Evolutionary conservation across 2,797 vertebrate species (phyloP), one percentile per base, ranked within the genome.

Genomic region (Erpetoichthys calabaricus): DNA sequence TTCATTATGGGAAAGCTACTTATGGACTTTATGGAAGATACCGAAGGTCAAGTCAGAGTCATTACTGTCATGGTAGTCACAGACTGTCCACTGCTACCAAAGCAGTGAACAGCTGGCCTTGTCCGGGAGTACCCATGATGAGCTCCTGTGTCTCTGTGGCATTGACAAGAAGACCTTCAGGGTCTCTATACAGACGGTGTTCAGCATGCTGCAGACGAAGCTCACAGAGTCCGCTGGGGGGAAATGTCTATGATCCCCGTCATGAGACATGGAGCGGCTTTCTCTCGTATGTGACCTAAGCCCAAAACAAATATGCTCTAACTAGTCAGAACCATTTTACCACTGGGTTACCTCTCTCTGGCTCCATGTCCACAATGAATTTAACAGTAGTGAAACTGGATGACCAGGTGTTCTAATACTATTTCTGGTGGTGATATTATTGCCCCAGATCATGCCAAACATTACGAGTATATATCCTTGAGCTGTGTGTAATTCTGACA

Each of bases 241-340:
- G 57, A 45, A 62, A 60, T 55, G 75, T 74, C 66, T 78, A 78
- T 55, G 70, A 79, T 57, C 58, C 65, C 4, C 73, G 60, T 8
- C 64, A 68, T 43, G 87, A 89, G 1, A 64, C 83, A 63, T 91
- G 88, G 88, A 90, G 77, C 54, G 70, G 80, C 73, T 82, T 83
- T 68, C 75, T 91, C 62, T 86, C 72, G 89, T 94, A 92, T 80
- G 90, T 92, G 88, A 25, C 25, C 25, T 25, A 25, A 25, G 25
- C 25, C 25, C 2, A 25, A 25, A 25, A 25, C 25, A 25, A 25
- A 25, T 25, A 25, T 25, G 25, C 25, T 25, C 25, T 25, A 25
- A 25, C 25, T 25, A 25, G 25, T 25, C 25, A 25, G 25, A 25
- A 25, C 25, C 25, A 25, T 25, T 25, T 25, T 25, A 25, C 25